Evolutionary conservation across 2,113 vertebrate genomes (phyloP).

Genomic region (Paratilapia polleni): DNA sequence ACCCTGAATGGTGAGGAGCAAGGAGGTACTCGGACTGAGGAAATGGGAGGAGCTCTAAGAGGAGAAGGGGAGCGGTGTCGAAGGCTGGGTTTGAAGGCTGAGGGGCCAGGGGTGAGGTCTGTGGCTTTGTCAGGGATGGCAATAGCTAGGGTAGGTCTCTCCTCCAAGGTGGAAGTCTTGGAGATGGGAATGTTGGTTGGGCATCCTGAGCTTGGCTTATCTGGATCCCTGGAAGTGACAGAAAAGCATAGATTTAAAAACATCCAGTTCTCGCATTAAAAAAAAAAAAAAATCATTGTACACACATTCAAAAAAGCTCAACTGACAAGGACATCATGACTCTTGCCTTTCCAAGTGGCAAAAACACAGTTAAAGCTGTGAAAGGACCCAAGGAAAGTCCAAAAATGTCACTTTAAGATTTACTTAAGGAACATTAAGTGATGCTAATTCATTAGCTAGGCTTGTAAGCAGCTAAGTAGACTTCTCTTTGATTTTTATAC

Average conservation of each 20-base stretch:
- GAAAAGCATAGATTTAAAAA: not conserved
- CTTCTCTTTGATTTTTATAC: too few relatives aligned
- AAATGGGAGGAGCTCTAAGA: slow-evolving; percentile 16
- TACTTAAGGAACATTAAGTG: not conserved
- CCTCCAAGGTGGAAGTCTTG: not conserved
- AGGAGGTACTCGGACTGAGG: not conserved
- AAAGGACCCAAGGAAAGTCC: not conserved
- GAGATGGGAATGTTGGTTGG: not conserved
- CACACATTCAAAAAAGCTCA: not conserved
- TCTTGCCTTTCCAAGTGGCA: not conserved
- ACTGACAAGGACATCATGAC: fast-evolving
- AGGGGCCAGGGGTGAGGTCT: not conserved
- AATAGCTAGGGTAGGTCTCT: not conserved
- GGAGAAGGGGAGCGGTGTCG: slow-evolving; percentile 57
- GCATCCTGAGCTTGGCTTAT: not conserved
- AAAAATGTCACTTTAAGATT: not conserved
- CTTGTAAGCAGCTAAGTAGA: too few relatives aligned
- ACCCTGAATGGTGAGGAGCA: slow-evolving; percentile 40
- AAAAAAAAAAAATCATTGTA: not conserved
- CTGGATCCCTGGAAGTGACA: slow-evolving; percentile 24
- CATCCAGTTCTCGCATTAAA: not conserved
- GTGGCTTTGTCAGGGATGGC: not conserved
- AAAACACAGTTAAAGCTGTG: not conserved
- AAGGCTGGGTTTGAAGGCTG: slow-evolving; percentile 39
- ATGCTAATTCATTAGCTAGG: not conserved